These are phyloP conservation scores for Labroides dimidiatus DNA, from an alignment of 2,797 vertebrate genomes.

Conservation along the genomic window DNA sequence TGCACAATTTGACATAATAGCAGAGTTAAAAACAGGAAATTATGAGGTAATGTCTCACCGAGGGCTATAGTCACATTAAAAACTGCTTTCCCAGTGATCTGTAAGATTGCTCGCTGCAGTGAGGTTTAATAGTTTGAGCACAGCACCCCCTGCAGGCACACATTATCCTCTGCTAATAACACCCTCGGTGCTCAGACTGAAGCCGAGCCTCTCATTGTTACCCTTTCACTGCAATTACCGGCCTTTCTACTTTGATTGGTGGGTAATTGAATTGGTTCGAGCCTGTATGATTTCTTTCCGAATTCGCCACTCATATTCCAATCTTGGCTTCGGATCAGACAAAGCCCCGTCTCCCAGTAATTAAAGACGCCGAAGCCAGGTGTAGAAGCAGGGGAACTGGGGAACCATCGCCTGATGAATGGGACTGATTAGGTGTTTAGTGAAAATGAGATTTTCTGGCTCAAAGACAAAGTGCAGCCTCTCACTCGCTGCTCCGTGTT, in stretches of 20 bases:
- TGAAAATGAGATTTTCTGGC: slow-evolving; percentile 83
- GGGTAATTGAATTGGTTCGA: slow-evolving; percentile 88
- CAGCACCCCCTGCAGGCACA: slow-evolving; percentile 87
- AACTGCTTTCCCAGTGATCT: slow-evolving; percentile 62
- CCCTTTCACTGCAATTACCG: slow-evolving; percentile 86
- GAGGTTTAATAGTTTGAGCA: slow-evolving; percentile 83
- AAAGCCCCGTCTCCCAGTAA: slow-evolving; percentile 81
- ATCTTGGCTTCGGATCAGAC: slow-evolving; percentile 84
- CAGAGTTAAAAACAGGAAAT: slow-evolving; percentile 74
- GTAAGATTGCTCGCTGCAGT: slow-evolving; percentile 55
- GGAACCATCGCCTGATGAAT: slow-evolving; percentile 83
- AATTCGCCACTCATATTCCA: slow-evolving; percentile 84
- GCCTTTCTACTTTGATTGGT: slow-evolving; percentile 88
- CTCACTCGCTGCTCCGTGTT: slow-evolving; percentile 70
- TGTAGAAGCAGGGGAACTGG: slow-evolving; percentile 76
- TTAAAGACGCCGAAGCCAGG: slow-evolving; percentile 86
- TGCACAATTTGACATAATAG: slow-evolving; percentile 78
- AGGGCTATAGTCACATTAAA: slow-evolving; percentile 70
- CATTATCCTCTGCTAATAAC: slow-evolving; percentile 76
- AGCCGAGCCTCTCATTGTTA: slow-evolving; percentile 72
- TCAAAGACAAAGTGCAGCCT: slow-evolving; percentile 82
- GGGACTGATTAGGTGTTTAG: slow-evolving; percentile 87
- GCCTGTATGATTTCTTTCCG: slow-evolving; percentile 83
- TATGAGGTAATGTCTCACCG: slow-evolving; percentile 73
- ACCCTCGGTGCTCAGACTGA: slow-evolving; percentile 45